A percentile compares a stretch with the other conserved stretches of the same genome.
Conservation (phyloP, 2,888 invertebrate species). For the Hydroisotoma schaefferi region DNA sequence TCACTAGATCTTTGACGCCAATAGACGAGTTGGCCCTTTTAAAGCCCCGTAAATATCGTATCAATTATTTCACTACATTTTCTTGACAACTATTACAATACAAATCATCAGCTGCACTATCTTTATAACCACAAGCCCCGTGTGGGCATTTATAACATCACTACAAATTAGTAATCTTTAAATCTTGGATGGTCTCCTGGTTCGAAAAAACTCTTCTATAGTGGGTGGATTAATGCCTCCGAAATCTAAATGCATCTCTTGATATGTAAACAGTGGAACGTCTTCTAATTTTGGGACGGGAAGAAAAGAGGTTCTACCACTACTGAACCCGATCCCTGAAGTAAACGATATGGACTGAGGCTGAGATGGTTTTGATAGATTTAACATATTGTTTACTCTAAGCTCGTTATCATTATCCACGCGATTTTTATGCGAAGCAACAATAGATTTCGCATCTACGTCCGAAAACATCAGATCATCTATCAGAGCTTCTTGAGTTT, state of each 20-base stretch:
- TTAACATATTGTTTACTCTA: not conserved
- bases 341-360: slow-evolving; percentile 51
- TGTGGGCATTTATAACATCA: too few species aligned
- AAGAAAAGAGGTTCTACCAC: slow-evolving; percentile 62
- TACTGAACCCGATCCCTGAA: slow-evolving; percentile 76
- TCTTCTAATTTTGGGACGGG: slow-evolving; percentile 71
- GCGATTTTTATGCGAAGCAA: slow-evolving; percentile 59
- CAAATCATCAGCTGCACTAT: too few species aligned
- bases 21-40: too few species aligned
- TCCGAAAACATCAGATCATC: slow-evolving; percentile 94
- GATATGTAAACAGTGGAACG: slow-evolving; percentile 71
- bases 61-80: too few species aligned
- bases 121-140: too few species aligned
- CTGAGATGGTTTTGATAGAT: not conserved
- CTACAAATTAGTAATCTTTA: too few species aligned
- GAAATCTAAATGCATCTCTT: slow-evolving; percentile 59
- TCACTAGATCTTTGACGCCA: too few species aligned
- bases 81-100: too few species aligned
- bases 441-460: slow-evolving; percentile 80
- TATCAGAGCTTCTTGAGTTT: slow-evolving; percentile 85
- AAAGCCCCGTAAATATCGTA: too few species aligned
- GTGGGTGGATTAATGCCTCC: slow-evolving; percentile 73
- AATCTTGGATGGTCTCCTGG: too few species aligned
- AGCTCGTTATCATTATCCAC: slow-evolving; percentile 57
- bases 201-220: slow-evolving; percentile 62